phyloP scores from a whole-genome alignment of 30 jellyfish, hydroid and myxozoan species.

The Turritopsis dohrnii region DNA sequence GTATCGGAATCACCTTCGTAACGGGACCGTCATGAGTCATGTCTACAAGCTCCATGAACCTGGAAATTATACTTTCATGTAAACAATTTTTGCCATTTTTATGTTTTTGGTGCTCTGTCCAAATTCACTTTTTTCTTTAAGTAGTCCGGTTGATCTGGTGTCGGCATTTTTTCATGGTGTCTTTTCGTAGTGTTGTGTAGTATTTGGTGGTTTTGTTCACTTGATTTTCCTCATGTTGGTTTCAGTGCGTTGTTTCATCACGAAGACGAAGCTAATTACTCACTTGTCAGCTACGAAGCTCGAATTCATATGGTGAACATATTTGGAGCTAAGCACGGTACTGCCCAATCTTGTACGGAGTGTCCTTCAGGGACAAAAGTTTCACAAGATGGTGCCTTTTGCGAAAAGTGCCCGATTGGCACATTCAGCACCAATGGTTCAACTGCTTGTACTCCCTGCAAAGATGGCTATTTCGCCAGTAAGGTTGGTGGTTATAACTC shows the following conservation, averaged over 20 bases:
- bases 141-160: not conserved
- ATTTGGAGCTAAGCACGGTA: slow-evolving; percentile 63
- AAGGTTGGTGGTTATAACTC: slow-evolving; percentile 22
- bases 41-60: slow-evolving; percentile 26
- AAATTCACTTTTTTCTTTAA: not conserved
- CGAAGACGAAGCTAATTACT: slow-evolving; percentile 64
- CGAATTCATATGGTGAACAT: slow-evolving; percentile 45
- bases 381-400: slow-evolving; percentile 39
- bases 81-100: not conserved
- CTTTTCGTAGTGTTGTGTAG: too few relatives aligned
- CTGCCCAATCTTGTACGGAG: slow-evolving; percentile 43
- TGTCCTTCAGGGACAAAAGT: slow-evolving; percentile 72
- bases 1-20: slow-evolving; percentile 39
- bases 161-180: too few relatives aligned
- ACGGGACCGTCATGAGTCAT: slow-evolving; percentile 73
- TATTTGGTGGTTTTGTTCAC: not conserved
- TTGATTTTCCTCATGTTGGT: not conserved
- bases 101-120: too few relatives aligned
- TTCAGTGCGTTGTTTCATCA: slow-evolving; percentile 75
- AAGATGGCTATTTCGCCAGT: slow-evolving; percentile 46
- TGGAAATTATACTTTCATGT: slow-evolving; percentile 80
- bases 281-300: slow-evolving; percentile 75
- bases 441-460: slow-evolving; percentile 56
- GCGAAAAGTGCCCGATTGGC: slow-evolving; percentile 80
- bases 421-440: slow-evolving; percentile 70